Conservation (phyloP, 2,888 invertebrate genomes). For the Napeogenes inachia region DNA sequence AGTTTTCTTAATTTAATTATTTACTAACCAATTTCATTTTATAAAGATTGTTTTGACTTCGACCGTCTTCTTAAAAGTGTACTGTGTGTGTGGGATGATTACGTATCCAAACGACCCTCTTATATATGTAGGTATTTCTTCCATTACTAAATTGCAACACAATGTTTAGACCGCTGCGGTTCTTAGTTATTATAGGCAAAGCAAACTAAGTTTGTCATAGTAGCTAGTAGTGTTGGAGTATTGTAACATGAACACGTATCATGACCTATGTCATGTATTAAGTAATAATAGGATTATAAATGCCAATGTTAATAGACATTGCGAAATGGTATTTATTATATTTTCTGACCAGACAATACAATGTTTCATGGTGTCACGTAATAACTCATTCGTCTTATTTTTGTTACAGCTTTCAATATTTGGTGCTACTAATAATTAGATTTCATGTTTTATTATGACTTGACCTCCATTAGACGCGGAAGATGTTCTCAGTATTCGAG, state of each 20-base stretch:
- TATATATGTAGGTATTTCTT: conserved; percentile 69
- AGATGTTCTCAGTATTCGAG: conserved; percentile 17
- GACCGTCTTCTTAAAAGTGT: conserved; percentile 55
- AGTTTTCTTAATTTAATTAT: conserved; percentile 38
- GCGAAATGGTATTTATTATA: conserved; percentile 47
- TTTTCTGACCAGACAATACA: conserved; percentile 33
- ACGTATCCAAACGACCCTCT: conserved; percentile 61
- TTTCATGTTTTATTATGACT: conserved; percentile 12
- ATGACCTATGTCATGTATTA: conserved; percentile 51
- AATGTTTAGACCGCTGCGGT: conserved; percentile 40
- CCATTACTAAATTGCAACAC: conserved; percentile 67
- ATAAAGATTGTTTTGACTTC: conserved; percentile 42
- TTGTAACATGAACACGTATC: conserved; percentile 38
- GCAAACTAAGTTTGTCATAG: conserved; percentile 35
- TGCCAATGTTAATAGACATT: conserved; percentile 64
- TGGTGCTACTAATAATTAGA: conserved; percentile 5
- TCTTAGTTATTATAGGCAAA: conserved; percentile 48
- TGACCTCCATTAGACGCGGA: conserved; percentile 24
- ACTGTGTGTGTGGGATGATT: conserved; percentile 63
- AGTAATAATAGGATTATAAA: conserved; percentile 55
- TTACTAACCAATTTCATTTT: conserved; percentile 71
- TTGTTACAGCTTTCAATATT: conserved; percentile 3
- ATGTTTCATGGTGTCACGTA: conserved; percentile 22
- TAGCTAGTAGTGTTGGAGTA: conserved; percentile 3
- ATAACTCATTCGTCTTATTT: conserved; percentile 19